phyloP scores from a whole-genome alignment of 2,113 vertebrate species.

The Arvicanthis niloticus region DNA sequence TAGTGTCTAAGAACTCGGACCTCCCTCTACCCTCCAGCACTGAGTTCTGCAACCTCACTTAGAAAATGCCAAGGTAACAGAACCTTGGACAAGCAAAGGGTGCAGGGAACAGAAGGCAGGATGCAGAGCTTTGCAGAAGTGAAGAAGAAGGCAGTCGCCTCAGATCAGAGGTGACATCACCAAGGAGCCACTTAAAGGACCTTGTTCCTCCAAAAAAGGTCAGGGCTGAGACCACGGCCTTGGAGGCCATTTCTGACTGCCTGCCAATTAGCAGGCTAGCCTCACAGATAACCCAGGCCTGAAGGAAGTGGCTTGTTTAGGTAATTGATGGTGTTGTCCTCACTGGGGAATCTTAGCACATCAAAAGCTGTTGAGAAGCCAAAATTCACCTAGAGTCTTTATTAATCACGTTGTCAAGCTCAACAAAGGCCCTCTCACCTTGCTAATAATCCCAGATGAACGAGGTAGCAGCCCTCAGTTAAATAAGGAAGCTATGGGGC shows the following conservation, averaged over 20 bases:
- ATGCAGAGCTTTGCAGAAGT: background rate
- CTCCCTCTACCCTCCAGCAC: fast-evolving
- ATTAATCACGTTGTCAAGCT: slow-evolving; percentile 78
- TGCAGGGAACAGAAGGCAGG: background rate
- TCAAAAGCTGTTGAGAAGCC: slow-evolving; percentile 74
- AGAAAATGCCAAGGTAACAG: background rate
- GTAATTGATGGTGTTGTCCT: slow-evolving; percentile 68
- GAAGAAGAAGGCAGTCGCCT: background rate
- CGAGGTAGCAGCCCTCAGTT: slow-evolving; percentile 65
- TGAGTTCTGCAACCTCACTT: background rate
- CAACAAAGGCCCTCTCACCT: slow-evolving; percentile 68
- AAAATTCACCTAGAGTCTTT: slow-evolving; percentile 67
- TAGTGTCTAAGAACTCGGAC: background rate
- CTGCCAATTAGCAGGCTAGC: background rate
- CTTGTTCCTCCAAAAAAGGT: background rate
- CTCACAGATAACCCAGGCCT: background rate
- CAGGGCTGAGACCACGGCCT: background rate
- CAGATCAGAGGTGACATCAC: too few relatives aligned
- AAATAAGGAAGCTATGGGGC: slow-evolving; percentile 54
- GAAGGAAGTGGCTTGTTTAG: slow-evolving; percentile 57
- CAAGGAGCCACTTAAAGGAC: background rate
- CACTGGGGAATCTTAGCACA: slow-evolving; percentile 70
- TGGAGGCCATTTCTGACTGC: fast-evolving
- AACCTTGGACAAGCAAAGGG: background rate
- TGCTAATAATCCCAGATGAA: slow-evolving; percentile 72